Evolutionary conservation across 2,113 vertebrate species (phyloP), one percentile per base, ranked within the genome.

Genomic region (Cyanoliseus patagonus): DNA sequence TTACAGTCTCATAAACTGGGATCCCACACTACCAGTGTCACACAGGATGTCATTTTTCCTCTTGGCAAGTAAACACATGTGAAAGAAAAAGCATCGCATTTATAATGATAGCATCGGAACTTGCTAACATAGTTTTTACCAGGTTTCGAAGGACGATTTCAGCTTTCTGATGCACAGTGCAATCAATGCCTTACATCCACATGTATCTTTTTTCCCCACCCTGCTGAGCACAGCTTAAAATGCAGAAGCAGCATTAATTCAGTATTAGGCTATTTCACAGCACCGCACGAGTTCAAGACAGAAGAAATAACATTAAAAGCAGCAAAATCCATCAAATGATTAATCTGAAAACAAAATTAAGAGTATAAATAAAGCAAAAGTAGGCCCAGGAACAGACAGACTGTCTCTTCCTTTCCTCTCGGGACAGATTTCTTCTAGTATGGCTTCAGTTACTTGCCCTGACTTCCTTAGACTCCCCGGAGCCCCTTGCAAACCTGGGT

Each of bases 31-130:
- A 97, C 92, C 96, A 94, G 73, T 96, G 97, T 97, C 95, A 92
- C 61, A 77, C 18, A 92, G 92, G 81, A 91, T 95, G 96, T 95
- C 88, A 91, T 90, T 96, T 97, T 94, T 94, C 86, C 91, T 91
- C 92, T 97, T 97, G 96, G 97, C 95, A 97, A 96, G 86, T 89
- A 94, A 95, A 96, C 49, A 90, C 84, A 96, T 93, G 95, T 49
- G 94, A 95, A 96, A 92, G 89, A 81, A 90, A 94, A 96, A 86
- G 64, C 93, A 83, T 8, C 94, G 80, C 77, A 15, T 94, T 95
- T 94, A 57, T 95, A 94, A 95, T 86, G 94, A 93, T 75, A 94
- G 92, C 31, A 86, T 81, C 52, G 86, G 89, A 88, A 93, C 89
- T 92, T 78, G 70, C 93, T 89, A 92, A 69, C 57, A 41, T 74